Conservation (phyloP, 1,140 invertebrate genomes). For the Adoxophyes honmai region DNA sequence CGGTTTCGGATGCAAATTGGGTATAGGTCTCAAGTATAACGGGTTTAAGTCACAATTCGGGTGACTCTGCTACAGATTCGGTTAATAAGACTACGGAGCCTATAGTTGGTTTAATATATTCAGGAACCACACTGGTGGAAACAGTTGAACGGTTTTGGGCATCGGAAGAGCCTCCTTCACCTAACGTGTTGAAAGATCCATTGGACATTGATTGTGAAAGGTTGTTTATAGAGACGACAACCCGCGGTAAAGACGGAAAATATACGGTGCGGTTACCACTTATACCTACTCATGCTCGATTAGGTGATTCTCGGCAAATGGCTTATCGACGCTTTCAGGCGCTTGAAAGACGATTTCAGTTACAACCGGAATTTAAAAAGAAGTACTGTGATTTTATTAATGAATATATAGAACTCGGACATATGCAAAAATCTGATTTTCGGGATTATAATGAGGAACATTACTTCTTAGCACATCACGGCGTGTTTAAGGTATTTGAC, state of each 20-base stretch:
- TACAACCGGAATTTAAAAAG: background rate
- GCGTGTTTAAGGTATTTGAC: conserved; percentile 23
- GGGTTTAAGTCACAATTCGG: too few relatives aligned
- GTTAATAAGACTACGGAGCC: too few relatives aligned
- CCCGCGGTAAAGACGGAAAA: background rate
- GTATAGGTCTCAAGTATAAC: too few relatives aligned
- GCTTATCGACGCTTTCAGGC: background rate
- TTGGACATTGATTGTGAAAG: background rate
- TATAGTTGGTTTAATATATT: too few relatives aligned
- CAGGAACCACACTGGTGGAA: background rate
- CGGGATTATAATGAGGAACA: conserved; percentile 18
- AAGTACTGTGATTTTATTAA: conserved; percentile 39
- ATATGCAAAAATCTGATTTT: conserved; percentile 29
- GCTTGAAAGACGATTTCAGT: background rate
- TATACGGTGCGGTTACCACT: background rate
- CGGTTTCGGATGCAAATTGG: too few relatives aligned
- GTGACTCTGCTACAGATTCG: too few relatives aligned
- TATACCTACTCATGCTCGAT: background rate
- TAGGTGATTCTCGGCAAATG: background rate
- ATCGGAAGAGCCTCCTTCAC: too few relatives aligned
- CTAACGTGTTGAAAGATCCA: background rate
- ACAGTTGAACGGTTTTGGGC: background rate
- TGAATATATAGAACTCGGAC: conserved; percentile 33
- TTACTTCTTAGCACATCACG: conserved; percentile 41
- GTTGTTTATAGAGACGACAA: background rate